phyloP scores from a whole-genome alignment of 2,888 invertebrate genomes.

The Andrena chrysosceles region DNA sequence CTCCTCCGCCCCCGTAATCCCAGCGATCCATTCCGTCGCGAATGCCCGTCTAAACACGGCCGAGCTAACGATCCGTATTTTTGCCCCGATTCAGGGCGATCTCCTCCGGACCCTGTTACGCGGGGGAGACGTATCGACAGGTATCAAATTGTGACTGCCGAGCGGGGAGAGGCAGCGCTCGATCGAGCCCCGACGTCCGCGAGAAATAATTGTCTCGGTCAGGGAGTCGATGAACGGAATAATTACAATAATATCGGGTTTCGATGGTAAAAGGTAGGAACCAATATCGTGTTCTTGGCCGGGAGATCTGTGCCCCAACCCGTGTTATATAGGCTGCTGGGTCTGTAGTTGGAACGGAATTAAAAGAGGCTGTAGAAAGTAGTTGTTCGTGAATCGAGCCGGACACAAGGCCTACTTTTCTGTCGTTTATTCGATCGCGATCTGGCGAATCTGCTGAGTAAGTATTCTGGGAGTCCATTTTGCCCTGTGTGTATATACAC shows the following conservation, averaged over 20 bases:
- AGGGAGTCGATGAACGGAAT: neutral
- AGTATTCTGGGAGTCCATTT: too few species aligned
- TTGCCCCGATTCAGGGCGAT: neutral
- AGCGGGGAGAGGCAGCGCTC: neutral
- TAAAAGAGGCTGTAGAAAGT: too few species aligned
- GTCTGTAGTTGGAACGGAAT: too few species aligned
- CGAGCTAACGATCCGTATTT: neutral
- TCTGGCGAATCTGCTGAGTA: too few species aligned
- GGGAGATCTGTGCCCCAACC: neutral
- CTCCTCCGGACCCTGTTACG: neutral
- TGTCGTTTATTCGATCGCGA: too few species aligned
- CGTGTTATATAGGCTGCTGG: too few species aligned
- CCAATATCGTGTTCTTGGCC: neutral
- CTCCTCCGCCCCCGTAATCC: slow-evolving; percentile 8
- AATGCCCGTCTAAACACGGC: neutral
- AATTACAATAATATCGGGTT: neutral
- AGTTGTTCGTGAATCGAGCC: too few species aligned
- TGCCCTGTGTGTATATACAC: too few species aligned
- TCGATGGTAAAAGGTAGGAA: neutral
- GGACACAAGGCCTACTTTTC: too few species aligned
- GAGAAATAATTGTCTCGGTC: neutral
- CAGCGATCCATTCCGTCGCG: slow-evolving; percentile 12
- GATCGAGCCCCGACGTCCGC: neutral
- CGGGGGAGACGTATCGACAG: neutral
- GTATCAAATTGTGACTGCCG: neutral